Percentiles rank a stretch among this genome's conserved stretches.
Conservation (phyloP, 2,888 invertebrate genomes). For the Mycalesis mineus region DNA sequence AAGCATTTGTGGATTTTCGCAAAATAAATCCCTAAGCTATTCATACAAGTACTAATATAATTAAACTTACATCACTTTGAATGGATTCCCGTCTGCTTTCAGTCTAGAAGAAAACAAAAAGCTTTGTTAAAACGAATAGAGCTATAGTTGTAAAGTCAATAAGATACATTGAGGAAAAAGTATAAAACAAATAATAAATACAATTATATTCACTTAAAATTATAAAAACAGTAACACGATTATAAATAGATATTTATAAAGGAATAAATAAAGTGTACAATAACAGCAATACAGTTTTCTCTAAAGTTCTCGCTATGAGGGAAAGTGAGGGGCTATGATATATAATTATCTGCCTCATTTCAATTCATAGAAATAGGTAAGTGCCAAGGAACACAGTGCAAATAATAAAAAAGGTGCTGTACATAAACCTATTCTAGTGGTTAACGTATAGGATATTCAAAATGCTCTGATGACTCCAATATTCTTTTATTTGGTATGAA, state of each 20-base stretch:
- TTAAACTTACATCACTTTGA: constrained; percentile 54
- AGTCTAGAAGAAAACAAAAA: constrained; percentile 40
- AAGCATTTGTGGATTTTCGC: background rate
- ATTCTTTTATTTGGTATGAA: too few species aligned
- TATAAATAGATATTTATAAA: background rate
- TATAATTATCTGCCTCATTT: background rate
- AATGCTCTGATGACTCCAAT: too few species aligned
- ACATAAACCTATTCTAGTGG: too few species aligned
- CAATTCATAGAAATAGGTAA: background rate
- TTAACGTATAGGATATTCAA: too few species aligned
- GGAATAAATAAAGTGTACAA: background rate
- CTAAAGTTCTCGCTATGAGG: background rate
- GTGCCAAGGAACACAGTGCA: background rate
- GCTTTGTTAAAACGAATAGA: background rate
- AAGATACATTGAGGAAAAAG: too few species aligned
- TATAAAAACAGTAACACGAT: background rate
- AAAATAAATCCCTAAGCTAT: background rate
- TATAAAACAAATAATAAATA: background rate
- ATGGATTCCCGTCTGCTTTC: constrained; percentile 66
- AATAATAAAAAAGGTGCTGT: background rate
- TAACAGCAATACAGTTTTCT: too few species aligned
- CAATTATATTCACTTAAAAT: background rate
- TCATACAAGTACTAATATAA: background rate
- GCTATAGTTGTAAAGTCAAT: too few species aligned
- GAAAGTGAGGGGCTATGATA: background rate